phyloP scores from a whole-genome alignment of 2,797 vertebrate species.

The Enteromius trimaculatus region DNA sequence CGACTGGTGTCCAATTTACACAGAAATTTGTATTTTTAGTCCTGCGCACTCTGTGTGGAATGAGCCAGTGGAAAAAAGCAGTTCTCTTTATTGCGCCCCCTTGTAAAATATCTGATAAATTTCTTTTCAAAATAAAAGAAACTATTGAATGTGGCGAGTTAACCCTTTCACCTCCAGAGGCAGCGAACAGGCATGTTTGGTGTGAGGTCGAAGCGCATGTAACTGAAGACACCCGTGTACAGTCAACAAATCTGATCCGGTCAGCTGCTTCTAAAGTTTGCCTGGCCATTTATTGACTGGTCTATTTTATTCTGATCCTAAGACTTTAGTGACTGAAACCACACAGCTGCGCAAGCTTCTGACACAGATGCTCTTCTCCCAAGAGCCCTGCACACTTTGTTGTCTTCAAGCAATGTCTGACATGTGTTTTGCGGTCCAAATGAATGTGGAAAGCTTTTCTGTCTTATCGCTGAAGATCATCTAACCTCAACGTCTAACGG shows the following conservation, averaged over 20 bases:
- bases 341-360: conserved; percentile 38
- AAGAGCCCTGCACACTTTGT: conserved; percentile 34
- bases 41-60: conserved; percentile 78
- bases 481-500: conserved; percentile 18
- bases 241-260: conserved; percentile 46
- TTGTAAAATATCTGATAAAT: conserved; percentile 88
- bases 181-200: conserved; percentile 42
- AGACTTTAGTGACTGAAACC: conserved; percentile 48
- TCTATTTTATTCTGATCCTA: conserved; percentile 32
- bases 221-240: conserved; percentile 35
- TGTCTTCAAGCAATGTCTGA: conserved; percentile 11
- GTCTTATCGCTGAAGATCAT: conserved; percentile 33
- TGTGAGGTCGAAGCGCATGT: conserved; percentile 40
- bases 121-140: conserved; percentile 81
- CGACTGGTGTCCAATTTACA: conserved; percentile 91
- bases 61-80: conserved; percentile 82
- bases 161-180: conserved; percentile 53
- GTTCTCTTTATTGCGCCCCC: conserved; percentile 81
- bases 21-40: conserved; percentile 97
- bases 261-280: conserved; percentile 21
- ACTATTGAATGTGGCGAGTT: conserved; percentile 71
- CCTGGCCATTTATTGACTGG: conserved; percentile 25
- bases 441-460: conserved; percentile 11
- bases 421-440: conserved; percentile 32
- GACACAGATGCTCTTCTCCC: conserved; percentile 18